Evolutionary conservation across 2,797 vertebrate genomes (phyloP), one percentile per base, ranked within the genome.

Genomic region (Picus viridis): DNA sequence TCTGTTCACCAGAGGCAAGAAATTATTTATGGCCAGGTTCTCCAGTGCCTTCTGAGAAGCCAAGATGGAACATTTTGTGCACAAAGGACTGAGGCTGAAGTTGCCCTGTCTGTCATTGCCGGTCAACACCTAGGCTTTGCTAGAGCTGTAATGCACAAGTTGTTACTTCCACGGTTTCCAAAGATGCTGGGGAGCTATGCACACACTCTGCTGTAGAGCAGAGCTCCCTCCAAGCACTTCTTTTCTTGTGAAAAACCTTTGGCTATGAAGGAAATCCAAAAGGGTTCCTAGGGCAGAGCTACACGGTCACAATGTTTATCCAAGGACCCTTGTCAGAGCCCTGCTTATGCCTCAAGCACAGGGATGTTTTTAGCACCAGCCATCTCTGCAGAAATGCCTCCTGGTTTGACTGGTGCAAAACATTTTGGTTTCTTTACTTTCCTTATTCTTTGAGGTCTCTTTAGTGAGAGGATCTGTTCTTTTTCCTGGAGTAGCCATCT

Each of bases 301-400:
- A 27, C 43, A 24, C 0, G 2, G 41, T 47, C 54, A 63, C 34
- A 45, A 11, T 0, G 0, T 29, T 2, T 93, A n/a, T 56, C n/a
- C n/a, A 72, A 56, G 24, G 18, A 24, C 11, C 15, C 12, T 22
- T 65, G 47, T 39, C 69, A 67, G 63, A 90, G 18, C 22, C 22
- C 34, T 94, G 59, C 32, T 64, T 73, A 8, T 73, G 63, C 39
- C 27, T 76, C 62, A 69, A 75, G 43, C 16, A 9, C 57, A 54
- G 32, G 34, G 39, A n/a, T 85, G 86, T 81, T 78, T 81, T 88
- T 86, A 88, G 39, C 24, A n/a, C 3, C 53, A 7, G 23, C 22
- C 32, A 29, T 39, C 32, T 84, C 51, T 67, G 67, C 70, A 82
- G 80, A 95, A 81, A 51, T 19, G 1, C 9, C 74, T 90, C 65